Percentiles rank a stretch among this genome's conserved stretches.
phyloP scores from a whole-genome alignment of 2,113 vertebrate species.

The Dasyprocta punctata region DNA sequence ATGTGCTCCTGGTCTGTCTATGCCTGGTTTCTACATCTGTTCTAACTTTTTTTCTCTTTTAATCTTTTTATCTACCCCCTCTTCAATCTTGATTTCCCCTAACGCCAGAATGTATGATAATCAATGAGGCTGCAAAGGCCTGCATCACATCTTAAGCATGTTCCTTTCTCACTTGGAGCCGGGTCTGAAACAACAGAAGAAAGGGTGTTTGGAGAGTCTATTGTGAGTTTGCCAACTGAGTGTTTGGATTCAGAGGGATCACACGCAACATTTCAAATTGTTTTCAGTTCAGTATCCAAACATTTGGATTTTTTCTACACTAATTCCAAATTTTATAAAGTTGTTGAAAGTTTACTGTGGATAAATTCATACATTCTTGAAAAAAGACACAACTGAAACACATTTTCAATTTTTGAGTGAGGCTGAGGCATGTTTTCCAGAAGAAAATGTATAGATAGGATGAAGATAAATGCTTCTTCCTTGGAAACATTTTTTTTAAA shows the following conservation, averaged over 20 bases:
- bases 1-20: background rate
- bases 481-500: background rate
- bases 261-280: constrained; percentile 45
- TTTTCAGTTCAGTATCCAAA: constrained; percentile 66
- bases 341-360: constrained; percentile 67
- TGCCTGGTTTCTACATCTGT: background rate
- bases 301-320: constrained; percentile 68
- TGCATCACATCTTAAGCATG: background rate
- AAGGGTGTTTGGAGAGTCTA: background rate
- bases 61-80: background rate
- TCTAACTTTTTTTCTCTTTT: background rate
- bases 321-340: constrained; percentile 72
- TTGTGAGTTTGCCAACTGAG: constrained; percentile 50
- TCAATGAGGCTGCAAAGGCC: background rate
- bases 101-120: background rate
- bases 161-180: background rate
- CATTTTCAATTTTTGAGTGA: background rate
- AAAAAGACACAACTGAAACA: constrained; percentile 14
- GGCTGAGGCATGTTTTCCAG: background rate
- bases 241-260: constrained; percentile 59
- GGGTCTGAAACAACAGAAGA: background rate
- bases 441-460: constrained; percentile 36
- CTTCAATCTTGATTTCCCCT: background rate
- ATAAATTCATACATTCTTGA: constrained; percentile 45
- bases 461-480: constrained; percentile 37